These are phyloP conservation scores for Xestia xanthographa DNA, from an alignment of 2,888 invertebrate genomes.

Conservation along the genomic window DNA sequence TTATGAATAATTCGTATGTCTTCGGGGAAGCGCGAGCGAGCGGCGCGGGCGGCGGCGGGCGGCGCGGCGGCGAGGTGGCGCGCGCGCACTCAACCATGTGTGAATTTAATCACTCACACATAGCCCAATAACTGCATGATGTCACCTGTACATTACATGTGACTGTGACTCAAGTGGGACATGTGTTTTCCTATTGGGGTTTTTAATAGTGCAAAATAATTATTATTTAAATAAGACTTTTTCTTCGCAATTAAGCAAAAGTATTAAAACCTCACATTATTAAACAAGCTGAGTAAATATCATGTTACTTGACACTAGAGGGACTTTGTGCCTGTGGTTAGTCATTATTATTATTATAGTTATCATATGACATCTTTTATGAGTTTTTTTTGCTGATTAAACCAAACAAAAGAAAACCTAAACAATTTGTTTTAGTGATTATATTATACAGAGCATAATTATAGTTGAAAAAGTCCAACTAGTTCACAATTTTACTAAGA, in stretches of 20 bases:
- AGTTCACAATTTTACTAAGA: neutral
- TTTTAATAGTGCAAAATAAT: constrained; percentile 44
- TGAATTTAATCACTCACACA: constrained; percentile 73
- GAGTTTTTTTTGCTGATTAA: neutral
- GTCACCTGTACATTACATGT: constrained; percentile 71
- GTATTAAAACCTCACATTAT: neutral
- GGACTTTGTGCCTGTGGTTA: constrained; percentile 16
- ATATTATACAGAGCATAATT: neutral
- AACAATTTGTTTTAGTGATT: too few relatives aligned
- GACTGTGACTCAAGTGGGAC: constrained; percentile 67
- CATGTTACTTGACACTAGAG: constrained; percentile 14
- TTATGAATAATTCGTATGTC: constrained; percentile 69
- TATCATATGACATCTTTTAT: constrained; percentile 18
- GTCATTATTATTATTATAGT: constrained; percentile 13
- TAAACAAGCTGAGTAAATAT: neutral
- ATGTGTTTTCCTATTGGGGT: constrained; percentile 62
- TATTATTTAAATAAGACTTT: constrained; percentile 17
- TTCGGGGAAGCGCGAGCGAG: constrained; percentile 69
- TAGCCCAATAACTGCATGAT: constrained; percentile 72
- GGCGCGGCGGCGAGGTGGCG: constrained; percentile 23
- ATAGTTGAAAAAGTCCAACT: neutral
- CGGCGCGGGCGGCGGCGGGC: constrained; percentile 22
- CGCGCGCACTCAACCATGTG: constrained; percentile 69
- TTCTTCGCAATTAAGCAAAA: neutral
- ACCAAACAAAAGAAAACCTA: too few relatives aligned